These are phyloP conservation scores for Pygoscelis antarcticus DNA, from an alignment of 2,113 vertebrate genomes.

Conservation along the genomic window DNA sequence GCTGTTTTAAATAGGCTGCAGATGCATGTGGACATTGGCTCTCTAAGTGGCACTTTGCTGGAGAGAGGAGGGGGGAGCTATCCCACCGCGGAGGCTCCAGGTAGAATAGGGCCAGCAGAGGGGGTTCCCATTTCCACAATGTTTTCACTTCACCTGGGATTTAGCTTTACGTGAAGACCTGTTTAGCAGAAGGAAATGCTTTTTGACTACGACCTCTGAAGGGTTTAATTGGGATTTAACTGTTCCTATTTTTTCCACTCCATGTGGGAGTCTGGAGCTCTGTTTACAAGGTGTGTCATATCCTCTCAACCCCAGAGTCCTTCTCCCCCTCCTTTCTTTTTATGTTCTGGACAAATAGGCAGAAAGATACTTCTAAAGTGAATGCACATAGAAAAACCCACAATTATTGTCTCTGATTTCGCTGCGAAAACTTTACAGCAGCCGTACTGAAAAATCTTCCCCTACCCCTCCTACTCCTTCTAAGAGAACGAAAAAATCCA, in stretches of 20 bases:
- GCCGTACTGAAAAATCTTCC: slow-evolving; percentile 76
- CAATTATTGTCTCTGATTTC: slow-evolving; percentile 74
- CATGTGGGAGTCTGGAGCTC: slow-evolving; percentile 31
- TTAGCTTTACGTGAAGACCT: not conserved
- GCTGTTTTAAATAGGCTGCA: slow-evolving; percentile 65
- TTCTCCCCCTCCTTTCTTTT: slow-evolving; percentile 34
- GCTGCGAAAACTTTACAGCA: slow-evolving; percentile 78
- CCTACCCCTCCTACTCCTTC: slow-evolving; percentile 79
- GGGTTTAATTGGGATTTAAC: slow-evolving; percentile 54
- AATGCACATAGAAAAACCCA: slow-evolving; percentile 26
- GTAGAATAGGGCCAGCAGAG: not conserved
- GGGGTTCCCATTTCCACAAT: not conserved
- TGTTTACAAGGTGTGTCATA: slow-evolving; percentile 68
- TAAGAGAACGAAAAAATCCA: slow-evolving; percentile 93
- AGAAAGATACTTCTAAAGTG: slow-evolving; percentile 37
- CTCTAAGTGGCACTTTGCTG: slow-evolving; percentile 57
- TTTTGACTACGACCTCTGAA: not conserved
- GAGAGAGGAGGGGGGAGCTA: not conserved
- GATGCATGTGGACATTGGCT: slow-evolving; percentile 43
- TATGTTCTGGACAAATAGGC: slow-evolving; percentile 12
- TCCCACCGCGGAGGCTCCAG: not conserved
- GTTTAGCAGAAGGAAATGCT: not conserved
- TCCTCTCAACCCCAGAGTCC: slow-evolving; percentile 37
- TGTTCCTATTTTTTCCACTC: slow-evolving; percentile 18
- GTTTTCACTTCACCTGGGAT: not conserved